Evolutionary conservation across 2,113 vertebrate species (phyloP).

Genomic region (Phrynosoma platyrhinos): DNA sequence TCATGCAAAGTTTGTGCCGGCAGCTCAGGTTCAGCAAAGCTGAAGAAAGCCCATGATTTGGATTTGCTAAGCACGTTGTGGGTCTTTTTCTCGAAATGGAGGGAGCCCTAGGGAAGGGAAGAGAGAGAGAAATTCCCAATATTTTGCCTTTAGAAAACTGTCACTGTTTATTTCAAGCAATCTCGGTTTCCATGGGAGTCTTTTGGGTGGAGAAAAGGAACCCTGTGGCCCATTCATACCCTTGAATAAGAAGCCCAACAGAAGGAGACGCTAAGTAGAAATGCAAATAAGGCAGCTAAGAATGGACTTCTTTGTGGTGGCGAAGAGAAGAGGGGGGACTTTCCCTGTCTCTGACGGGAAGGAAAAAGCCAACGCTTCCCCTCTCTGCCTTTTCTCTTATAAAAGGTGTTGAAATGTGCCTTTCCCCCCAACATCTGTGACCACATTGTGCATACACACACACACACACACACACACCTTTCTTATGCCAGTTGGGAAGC

Average conservation of each 20-base stretch:
- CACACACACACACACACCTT: no score
- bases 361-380: neutral
- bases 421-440: no score
- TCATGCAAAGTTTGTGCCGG: neutral
- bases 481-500: no score
- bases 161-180: neutral
- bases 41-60: neutral
- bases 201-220: fast-evolving
- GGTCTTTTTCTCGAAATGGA: no score
- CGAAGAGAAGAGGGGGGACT: no score
- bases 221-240: neutral
- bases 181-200: neutral
- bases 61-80: neutral
- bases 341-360: neutral
- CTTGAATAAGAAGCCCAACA: neutral
- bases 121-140: neutral
- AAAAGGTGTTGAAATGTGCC: neutral
- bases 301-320: constrained; percentile 47
- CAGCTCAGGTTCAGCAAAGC: neutral
- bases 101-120: neutral
- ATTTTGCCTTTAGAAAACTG: no score
- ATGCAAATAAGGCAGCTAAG: constrained; percentile 34
- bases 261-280: constrained; percentile 41
- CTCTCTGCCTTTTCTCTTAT: neutral
- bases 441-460: no score